Evolutionary conservation across 2,797 vertebrate species (phyloP).

Genomic region (Xenops minutus): DNA sequence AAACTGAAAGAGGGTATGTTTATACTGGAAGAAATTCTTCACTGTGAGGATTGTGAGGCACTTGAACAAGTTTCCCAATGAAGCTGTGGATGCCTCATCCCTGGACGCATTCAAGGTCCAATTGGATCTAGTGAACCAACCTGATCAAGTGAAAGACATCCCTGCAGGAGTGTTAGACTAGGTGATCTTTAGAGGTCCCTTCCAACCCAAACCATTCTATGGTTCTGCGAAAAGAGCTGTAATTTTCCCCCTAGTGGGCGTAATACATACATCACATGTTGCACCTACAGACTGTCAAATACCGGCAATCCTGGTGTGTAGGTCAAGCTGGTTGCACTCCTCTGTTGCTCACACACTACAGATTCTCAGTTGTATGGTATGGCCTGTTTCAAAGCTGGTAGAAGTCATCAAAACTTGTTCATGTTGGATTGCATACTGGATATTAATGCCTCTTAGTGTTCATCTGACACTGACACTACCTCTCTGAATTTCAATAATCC

Average conservation of each 20-base stretch:
- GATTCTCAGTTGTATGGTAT: background rate
- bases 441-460: background rate
- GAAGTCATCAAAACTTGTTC: background rate
- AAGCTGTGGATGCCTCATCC: background rate
- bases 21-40: background rate
- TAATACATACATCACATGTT: background rate
- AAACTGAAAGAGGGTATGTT: background rate
- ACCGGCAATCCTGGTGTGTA: background rate
- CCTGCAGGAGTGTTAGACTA: background rate
- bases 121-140: background rate
- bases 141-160: background rate
- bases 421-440: background rate
- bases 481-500: background rate
- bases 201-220: accelerated
- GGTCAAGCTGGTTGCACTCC: background rate
- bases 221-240: background rate
- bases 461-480: background rate
- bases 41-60: background rate
- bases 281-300: accelerated
- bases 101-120: background rate
- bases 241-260: background rate
- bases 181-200: background rate
- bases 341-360: background rate
- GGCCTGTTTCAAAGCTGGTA: background rate
- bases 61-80: background rate